These are phyloP conservation scores for Seira ritae DNA, from an alignment of 2,888 invertebrate species.

Conservation along the genomic window DNA sequence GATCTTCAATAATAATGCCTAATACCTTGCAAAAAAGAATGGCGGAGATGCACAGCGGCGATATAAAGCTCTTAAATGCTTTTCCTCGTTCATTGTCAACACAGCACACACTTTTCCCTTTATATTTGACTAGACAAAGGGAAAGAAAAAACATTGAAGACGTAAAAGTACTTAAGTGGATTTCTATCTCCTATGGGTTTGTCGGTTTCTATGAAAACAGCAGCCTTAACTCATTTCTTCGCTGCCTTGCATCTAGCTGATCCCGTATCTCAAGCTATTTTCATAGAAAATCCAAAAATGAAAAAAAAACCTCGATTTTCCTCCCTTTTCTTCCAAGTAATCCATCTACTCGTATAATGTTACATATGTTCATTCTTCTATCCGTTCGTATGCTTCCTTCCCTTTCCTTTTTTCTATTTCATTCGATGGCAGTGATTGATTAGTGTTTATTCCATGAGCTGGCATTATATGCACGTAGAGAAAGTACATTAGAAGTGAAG, in stretches of 20 bases:
- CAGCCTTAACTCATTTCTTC: not conserved
- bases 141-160: not conserved
- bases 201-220: slow-evolving; percentile 38
- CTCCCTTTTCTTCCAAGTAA: slow-evolving; percentile 23
- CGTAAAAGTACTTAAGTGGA: slow-evolving; percentile 42
- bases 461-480: slow-evolving; percentile 2
- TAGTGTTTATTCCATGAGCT: slow-evolving; percentile 57
- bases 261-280: too few species aligned
- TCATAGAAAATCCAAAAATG: slow-evolving; percentile 33
- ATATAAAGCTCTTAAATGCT: too few species aligned
- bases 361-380: not conserved
- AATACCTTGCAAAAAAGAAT: too few species aligned
- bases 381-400: not conserved
- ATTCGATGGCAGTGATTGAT: slow-evolving; percentile 64
- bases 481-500: not conserved
- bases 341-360: slow-evolving; percentile 5
- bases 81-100: slow-evolving; percentile 15
- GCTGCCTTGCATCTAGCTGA: too few species aligned
- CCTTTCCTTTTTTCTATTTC: slow-evolving; percentile 34
- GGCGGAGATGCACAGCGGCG: too few species aligned
- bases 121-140: not conserved
- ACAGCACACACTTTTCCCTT: slow-evolving; percentile 7
- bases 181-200: slow-evolving; percentile 52
- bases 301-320: slow-evolving; percentile 44
- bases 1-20: too few species aligned